Evolutionary conservation across 2,797 vertebrate species (phyloP), one percentile per base, ranked within the genome.

Genomic region (Selene dorsalis): DNA sequence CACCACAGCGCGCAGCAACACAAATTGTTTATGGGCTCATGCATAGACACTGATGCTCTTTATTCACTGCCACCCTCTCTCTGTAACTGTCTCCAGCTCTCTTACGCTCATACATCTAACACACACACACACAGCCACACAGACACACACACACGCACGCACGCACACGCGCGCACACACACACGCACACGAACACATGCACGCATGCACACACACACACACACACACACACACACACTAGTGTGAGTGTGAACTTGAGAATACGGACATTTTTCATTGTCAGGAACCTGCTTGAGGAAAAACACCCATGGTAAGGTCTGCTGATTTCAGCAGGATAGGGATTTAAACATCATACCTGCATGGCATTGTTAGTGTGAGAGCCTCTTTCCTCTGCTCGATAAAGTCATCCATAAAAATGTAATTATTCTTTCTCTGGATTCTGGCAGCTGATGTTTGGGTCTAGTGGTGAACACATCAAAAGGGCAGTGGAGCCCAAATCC

Each of bases 261-360:
- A 93, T 82, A 92, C 72, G 56, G 87, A 89, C 89, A 95, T 95
- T 95, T 93, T 94, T 95, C 94, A 94, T 82, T 94, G 94, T 95
- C 95, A 94, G 86, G 82, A 91, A 90, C 77, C 82, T 90, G 84
- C 93, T 91, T 82, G 87, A 84, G 88, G 89, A 93, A 94, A 92
- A 91, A 88, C 88, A 91, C 78, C 79, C 81, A 75, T 63, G 79
- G 83, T 90, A 88, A 82, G 84, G 89, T 90, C 79, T 94, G 94
- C 94, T 95, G 94, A 95, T 94, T 93, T 92, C 93, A 94, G 94
- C 93, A 93, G 89, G 84, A 92, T 86, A 69, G 84, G 77, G 88
- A 92, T 89, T 90, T 88, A 90, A 90, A 88, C 84, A 88, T 89
- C 89, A 82, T 88, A 92, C 87, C 89, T 90, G 84, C 79, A 74